Conservation (phyloP, 1,140 invertebrate genomes). For the Drosophila nannoptera region DNA sequence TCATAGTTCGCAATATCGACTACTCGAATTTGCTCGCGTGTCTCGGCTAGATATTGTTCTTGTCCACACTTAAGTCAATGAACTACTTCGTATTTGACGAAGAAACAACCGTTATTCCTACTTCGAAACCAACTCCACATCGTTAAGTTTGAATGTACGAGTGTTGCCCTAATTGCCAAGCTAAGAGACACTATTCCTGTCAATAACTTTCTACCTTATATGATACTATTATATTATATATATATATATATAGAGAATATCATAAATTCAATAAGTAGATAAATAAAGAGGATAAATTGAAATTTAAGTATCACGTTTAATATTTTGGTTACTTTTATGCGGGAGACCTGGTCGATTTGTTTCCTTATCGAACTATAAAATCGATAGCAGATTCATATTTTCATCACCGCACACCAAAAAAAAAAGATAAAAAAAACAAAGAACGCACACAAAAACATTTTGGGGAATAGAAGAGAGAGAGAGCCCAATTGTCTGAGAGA, state of each 20-base stretch:
- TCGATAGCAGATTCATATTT: slow-evolving; percentile 5
- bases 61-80: slow-evolving; percentile 6
- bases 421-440: not conserved
- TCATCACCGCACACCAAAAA: slow-evolving; percentile 20
- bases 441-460: slow-evolving; percentile 11
- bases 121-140: not conserved
- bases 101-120: not conserved
- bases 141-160: not conserved
- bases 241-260: too few species aligned
- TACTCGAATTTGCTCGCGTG: not conserved
- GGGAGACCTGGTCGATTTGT: not conserved
- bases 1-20: not conserved
- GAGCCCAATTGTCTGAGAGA: slow-evolving; percentile 5
- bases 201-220: too few species aligned
- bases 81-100: slow-evolving; percentile 3
- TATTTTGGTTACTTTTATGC: not conserved
- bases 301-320: too few species aligned
- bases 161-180: too few species aligned
- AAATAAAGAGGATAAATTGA: too few species aligned
- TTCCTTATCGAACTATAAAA: not conserved
- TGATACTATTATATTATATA: too few species aligned
- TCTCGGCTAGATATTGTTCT: not conserved
- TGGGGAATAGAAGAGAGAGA: slow-evolving; percentile 1
- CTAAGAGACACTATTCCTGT: too few species aligned
- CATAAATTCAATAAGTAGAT: too few species aligned